Conservation (phyloP, 2,888 invertebrate genomes). For the Toxonevra muliebris region DNA sequence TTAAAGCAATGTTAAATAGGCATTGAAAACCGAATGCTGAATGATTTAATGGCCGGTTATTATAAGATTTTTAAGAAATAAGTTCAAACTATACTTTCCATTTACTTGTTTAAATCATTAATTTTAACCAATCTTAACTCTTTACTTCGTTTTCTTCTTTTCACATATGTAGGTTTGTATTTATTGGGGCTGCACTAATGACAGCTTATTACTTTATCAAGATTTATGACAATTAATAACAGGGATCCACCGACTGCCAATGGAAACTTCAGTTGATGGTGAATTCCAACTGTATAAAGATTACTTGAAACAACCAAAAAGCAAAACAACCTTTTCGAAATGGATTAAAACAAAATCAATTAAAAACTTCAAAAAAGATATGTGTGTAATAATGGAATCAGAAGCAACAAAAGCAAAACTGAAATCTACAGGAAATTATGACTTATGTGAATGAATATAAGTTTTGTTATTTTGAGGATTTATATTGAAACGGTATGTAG, state of each 20-base stretch:
- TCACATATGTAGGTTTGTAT: constrained; percentile 3
- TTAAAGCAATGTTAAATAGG: no score
- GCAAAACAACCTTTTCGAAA: constrained; percentile 7
- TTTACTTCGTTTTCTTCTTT: constrained; percentile 23
- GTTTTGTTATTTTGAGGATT: no score
- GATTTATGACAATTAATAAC: constrained; percentile 65
- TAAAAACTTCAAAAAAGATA: constrained; percentile 18
- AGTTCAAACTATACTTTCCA: no score
- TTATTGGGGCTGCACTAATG: constrained; percentile 36
- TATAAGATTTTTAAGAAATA: no score
- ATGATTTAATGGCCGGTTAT: no score
- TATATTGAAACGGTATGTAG: no score
- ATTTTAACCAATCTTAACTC: not conserved
- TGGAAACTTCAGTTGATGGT: constrained; percentile 34
- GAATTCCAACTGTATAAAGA: not conserved
- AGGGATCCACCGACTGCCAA: constrained; percentile 47
- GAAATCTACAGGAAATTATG: constrained; percentile 27
- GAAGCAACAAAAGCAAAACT: constrained; percentile 23
- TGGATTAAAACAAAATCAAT: constrained; percentile 17
- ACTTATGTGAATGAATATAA: constrained; percentile 15
- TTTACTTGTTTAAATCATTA: no score
- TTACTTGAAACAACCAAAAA: no score
- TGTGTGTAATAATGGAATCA: no score
- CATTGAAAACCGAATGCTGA: no score
- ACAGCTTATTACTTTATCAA: constrained; percentile 57